Evolutionary conservation across 2,797 vertebrate species (phyloP), one percentile per base, ranked within the genome.

Genomic region (Hypotaenidia philippensis): DNA sequence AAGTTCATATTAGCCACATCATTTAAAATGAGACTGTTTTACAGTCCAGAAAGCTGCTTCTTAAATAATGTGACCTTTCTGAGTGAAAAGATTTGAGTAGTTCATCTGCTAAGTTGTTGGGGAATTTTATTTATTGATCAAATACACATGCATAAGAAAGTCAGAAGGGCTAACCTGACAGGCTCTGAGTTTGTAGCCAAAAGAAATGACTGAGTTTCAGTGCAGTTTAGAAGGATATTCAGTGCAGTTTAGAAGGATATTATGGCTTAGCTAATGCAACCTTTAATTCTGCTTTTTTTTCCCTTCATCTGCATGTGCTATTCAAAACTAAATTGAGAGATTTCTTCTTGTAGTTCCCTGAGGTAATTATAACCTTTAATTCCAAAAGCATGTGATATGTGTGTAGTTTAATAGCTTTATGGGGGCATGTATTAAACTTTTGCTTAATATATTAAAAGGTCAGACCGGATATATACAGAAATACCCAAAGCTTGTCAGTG

Each of bases 391-490:
- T 6, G 0, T 59, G 61, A 22, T 75, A 31, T 10, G 10, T 74
- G 26, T 82, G 87, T 68, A 53, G 60, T 82, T 90, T 63, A 91
- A 90, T 95, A 89, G 81, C 77, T 82, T 53, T 74, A 22, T 22
- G 31, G 25, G 26, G 11, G 9, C 22, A 44, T 23, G 50, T 82
- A 76, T 74, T 84, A 82, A 95, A 89, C 63, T 89, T 74, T 12
- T 64, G 21, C 50, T 64, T 56, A 61, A 61, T 92, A 60, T 69
- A 36, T 87, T 80, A 65, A 55, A 92, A 82, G 75, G 70, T 92
- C 84, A 87, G 56, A 69, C 70, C 6, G 14, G 82, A 70, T 94
- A 86, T 94, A 74, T 96, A 79, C 76, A 96, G 82, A 95, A 96
- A 83, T 78, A 89, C 44, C 31, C 47, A 65, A 65, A 95, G 44